Percentiles rank a stretch among this genome's conserved stretches.
Evolutionary conservation across 2,113 vertebrate genomes (phyloP).

Genomic region (Panurus biarmicus): DNA sequence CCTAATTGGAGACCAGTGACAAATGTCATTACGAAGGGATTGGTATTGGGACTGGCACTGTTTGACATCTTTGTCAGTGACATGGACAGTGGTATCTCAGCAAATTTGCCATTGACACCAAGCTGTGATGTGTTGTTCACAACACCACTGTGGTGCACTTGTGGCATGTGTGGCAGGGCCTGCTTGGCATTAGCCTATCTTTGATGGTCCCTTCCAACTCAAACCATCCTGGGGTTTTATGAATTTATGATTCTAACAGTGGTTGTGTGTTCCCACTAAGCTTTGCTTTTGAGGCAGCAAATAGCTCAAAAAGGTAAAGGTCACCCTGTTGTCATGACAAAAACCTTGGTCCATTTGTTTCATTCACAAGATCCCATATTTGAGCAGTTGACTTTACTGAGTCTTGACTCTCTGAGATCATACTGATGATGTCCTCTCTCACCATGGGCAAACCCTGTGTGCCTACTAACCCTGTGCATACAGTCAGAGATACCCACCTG

Average conservation of each 20-base stretch:
- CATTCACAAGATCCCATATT: neutral
- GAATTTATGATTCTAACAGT: neutral
- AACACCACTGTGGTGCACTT: too few relatives aligned
- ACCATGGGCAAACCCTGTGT: neutral
- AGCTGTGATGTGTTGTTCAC: neutral
- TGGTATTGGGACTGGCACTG: neutral
- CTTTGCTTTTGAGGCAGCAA: neutral
- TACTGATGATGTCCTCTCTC: neutral
- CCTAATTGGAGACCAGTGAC: neutral
- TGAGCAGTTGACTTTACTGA: neutral
- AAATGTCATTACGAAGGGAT: rapidly evolving
- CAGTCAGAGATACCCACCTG: neutral
- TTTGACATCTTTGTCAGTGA: neutral
- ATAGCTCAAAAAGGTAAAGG: neutral
- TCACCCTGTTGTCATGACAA: neutral
- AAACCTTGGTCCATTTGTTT: neutral
- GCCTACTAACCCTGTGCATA: neutral
- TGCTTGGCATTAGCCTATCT: neutral
- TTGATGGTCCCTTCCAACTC: neutral
- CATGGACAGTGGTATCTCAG: neutral
- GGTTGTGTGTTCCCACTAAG: neutral
- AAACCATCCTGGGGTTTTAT: neutral
- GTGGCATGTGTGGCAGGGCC: neutral
- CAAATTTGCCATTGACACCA: neutral
- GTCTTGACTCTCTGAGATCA: neutral